Conservation (phyloP, 2,113 vertebrate species). For the Callospermophilus lateralis region DNA sequence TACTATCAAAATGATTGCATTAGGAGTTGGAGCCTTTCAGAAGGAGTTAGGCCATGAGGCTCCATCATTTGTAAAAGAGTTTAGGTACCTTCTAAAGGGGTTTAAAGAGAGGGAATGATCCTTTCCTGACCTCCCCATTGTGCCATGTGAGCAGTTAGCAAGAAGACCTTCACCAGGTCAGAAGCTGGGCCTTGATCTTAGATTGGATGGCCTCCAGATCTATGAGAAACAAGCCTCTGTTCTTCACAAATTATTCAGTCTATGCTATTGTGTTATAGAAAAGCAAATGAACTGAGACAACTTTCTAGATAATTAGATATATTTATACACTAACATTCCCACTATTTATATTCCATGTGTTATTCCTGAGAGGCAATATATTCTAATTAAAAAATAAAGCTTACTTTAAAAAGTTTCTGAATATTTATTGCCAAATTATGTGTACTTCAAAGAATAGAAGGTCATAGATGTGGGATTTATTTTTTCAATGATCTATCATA, state of each 20-base stretch:
- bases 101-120: not conserved
- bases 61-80: not conserved
- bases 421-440: not conserved
- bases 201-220: rapidly evolving
- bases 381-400: not conserved
- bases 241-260: not conserved
- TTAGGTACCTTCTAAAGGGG: not conserved
- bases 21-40: not conserved
- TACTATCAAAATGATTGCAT: not conserved
- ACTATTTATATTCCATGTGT: not conserved
- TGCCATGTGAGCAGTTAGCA: not conserved
- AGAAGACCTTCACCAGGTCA: no score
- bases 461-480: not conserved
- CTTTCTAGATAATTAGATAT: not conserved
- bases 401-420: not conserved
- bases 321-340: not conserved
- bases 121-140: not conserved
- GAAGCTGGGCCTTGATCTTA: not conserved
- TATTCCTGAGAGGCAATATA: not conserved
- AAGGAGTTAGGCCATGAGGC: not conserved
- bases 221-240: not conserved
- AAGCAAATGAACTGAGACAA: not conserved
- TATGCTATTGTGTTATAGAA: not conserved
- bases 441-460: not conserved
- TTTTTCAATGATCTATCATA: not conserved